Evolutionary conservation across 2,888 invertebrate species (phyloP).

Genomic region (Mimas tiliae): DNA sequence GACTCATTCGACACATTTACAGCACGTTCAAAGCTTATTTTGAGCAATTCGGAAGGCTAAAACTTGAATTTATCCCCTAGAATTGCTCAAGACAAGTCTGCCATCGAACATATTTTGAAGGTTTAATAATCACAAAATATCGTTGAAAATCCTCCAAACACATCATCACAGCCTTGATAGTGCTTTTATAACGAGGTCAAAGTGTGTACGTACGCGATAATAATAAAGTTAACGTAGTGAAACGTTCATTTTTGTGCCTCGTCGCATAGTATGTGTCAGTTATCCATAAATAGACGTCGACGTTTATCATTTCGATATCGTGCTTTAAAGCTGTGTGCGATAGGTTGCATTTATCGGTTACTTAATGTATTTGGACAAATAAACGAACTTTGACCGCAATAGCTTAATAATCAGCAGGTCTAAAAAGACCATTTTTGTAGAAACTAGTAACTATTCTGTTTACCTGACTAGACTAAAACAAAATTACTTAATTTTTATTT

Average conservation of each 20-base stretch:
- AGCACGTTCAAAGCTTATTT: neutral
- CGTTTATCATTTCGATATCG: conserved; percentile 36
- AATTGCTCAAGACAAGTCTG: neutral
- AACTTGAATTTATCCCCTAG: neutral
- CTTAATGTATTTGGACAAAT: neutral
- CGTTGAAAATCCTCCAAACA: conserved; percentile 14
- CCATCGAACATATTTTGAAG: conserved; percentile 16
- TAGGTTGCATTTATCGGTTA: conserved; percentile 31
- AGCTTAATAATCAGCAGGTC: no score
- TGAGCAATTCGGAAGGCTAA: neutral
- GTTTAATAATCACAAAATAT: conserved; percentile 16
- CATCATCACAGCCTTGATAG: conserved; percentile 42
- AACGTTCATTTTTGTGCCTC: conserved; percentile 32
- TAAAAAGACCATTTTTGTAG: no score
- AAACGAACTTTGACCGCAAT: neutral
- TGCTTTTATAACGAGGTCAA: conserved; percentile 44
- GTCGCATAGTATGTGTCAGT: conserved; percentile 42
- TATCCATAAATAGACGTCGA: conserved; percentile 48
- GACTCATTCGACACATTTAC: neutral
- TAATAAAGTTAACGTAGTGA: conserved; percentile 31
- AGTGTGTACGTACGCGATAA: conserved; percentile 43
- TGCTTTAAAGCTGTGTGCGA: conserved; percentile 31
- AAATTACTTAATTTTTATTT: no score
- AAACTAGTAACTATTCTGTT: no score
- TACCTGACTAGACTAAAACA: no score